These are phyloP conservation scores for Phthorimaea operculella DNA, from an alignment of 1,140 invertebrate species.

Conservation along the genomic window DNA sequence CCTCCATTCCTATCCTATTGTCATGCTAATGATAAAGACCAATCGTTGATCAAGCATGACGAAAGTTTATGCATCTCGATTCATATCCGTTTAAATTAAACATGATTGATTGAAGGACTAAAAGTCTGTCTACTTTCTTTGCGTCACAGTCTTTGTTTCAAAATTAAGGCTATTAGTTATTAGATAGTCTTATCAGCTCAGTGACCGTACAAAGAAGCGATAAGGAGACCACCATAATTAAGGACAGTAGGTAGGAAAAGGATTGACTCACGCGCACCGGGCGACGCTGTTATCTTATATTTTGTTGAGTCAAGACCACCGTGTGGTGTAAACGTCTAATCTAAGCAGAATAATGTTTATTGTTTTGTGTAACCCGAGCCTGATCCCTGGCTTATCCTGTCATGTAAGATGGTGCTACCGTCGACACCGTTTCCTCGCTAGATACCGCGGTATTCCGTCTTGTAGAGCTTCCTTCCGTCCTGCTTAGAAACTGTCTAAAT, in stretches of 20 bases:
- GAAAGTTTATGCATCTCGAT: constrained; percentile 11
- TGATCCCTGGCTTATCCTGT: constrained; percentile 43
- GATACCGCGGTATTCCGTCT: constrained; percentile 42
- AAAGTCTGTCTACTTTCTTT: no score
- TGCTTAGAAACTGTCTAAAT: constrained; percentile 28
- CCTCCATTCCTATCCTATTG: constrained; percentile 43
- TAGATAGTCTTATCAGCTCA: background rate
- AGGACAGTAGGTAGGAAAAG: constrained; percentile 2
- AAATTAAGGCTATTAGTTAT: no score
- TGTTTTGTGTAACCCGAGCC: constrained; percentile 29
- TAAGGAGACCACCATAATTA: constrained; percentile 13
- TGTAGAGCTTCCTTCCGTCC: constrained; percentile 58
- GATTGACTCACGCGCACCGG: constrained; percentile 16
- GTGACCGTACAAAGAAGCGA: background rate
- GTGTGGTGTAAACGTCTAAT: constrained; percentile 13
- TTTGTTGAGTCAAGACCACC: constrained; percentile 26
- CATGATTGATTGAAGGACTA: background rate
- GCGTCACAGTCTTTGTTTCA: no score
- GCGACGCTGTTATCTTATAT: constrained; percentile 17
- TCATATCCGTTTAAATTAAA: background rate
- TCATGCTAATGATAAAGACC: constrained; percentile 41
- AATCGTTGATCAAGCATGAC: constrained; percentile 32
- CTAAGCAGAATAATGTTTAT: constrained; percentile 21
- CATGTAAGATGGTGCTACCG: constrained; percentile 37
- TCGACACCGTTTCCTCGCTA: constrained; percentile 44